These are phyloP conservation scores for Oryzias melastigma DNA, from an alignment of 2,113 vertebrate genomes.

Conservation along the genomic window DNA sequence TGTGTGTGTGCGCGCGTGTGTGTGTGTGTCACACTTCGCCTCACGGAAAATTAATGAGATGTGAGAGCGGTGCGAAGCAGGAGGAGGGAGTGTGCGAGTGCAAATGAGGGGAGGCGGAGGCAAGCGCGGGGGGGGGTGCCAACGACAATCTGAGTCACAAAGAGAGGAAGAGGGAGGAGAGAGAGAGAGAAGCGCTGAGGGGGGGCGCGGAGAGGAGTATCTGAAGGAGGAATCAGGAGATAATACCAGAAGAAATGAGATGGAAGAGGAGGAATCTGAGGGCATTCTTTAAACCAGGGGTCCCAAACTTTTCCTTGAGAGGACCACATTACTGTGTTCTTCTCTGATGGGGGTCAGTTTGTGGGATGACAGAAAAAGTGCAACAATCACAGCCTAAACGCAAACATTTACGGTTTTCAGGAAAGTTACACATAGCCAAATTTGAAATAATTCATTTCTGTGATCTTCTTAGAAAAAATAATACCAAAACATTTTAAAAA, in stretches of 20 bases:
- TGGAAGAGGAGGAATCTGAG: constrained; percentile 24
- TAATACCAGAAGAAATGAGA: constrained; percentile 29
- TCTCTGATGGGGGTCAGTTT: too few species aligned
- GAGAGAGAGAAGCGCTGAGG: constrained; percentile 18
- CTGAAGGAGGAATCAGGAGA: constrained; percentile 29
- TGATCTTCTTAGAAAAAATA: too few species aligned
- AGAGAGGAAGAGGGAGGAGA: constrained; percentile 66
- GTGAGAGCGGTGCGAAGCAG: constrained; percentile 67
- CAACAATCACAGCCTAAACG: too few species aligned
- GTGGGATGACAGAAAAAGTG: too few species aligned
- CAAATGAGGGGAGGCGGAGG: constrained; percentile 27
- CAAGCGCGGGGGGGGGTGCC: constrained; percentile 56
- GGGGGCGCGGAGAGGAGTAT: constrained; percentile 27
- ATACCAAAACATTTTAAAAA: too few species aligned
- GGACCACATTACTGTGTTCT: too few species aligned
- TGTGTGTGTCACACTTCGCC: constrained; percentile 71
- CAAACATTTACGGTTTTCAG: too few species aligned
- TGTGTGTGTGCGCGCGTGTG: not conserved
- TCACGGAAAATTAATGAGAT: constrained; percentile 77
- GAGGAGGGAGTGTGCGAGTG: constrained; percentile 37
- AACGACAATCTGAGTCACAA: constrained; percentile 77
- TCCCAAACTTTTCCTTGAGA: too few species aligned
- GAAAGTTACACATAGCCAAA: too few species aligned
- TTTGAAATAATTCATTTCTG: too few species aligned
- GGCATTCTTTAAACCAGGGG: constrained; percentile 1